Conservation (phyloP, 2,797 vertebrate species). For the Denticeps clupeoides region DNA sequence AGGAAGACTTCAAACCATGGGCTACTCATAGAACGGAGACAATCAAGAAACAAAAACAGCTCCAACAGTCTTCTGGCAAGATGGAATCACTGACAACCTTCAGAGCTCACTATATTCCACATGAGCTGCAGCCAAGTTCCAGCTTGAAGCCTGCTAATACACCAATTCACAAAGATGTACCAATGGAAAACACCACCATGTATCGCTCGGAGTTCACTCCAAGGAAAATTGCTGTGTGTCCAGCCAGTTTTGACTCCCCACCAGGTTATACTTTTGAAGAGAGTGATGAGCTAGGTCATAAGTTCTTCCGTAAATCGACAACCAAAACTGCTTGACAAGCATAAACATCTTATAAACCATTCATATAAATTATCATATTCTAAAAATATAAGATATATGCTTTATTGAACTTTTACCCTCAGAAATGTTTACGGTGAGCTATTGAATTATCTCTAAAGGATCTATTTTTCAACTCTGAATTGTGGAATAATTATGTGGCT, state of each 20-base stretch:
- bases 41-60: constrained; percentile 49
- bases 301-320: constrained; percentile 51
- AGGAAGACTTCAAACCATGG: constrained; percentile 66
- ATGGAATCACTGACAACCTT: constrained; percentile 68
- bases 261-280: constrained; percentile 61
- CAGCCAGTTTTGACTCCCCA: constrained; percentile 47
- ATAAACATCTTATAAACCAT: no score
- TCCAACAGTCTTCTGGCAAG: constrained; percentile 49
- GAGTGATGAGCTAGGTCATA: constrained; percentile 61
- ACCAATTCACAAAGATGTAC: constrained; percentile 26
- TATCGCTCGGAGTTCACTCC: constrained; percentile 58
- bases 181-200: constrained; percentile 53
- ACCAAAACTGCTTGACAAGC: constrained; percentile 13
- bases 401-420: no score
- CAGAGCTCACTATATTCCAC: constrained; percentile 59
- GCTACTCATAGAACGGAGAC: constrained; percentile 35
- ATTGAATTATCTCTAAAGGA: no score
- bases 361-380: no score
- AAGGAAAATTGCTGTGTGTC: constrained; percentile 56
- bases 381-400: no score
- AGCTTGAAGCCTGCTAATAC: constrained; percentile 54
- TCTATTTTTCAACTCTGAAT: no score
- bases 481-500: no score
- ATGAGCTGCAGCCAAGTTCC: constrained; percentile 40
- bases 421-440: no score